Base-by-base conservation (phyloP, 2,113 vertebrate species). In the Triplophysa siluroides region DNA sequence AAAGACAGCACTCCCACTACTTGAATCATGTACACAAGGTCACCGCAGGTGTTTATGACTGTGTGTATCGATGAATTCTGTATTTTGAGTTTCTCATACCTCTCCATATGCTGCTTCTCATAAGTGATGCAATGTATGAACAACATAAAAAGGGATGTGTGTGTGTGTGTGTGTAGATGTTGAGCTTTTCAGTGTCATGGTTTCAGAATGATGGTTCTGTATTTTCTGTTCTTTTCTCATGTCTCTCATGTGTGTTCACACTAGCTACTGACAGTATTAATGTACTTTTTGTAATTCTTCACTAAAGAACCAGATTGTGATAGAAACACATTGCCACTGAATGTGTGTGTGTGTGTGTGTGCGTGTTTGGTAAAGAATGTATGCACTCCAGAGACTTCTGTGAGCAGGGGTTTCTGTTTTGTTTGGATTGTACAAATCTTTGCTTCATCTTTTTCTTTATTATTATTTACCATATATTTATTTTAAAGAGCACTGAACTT, bases 401-500 rank as follows among this genome's bases (percentile, higher is more conserved):
- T 66, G 81, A 71, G 47, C 52, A 64, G 41, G 62, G 38, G 23
- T 78, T 86, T 89, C 88, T 87, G 86, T 90, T 84, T 54, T 84
- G 84, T 89, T 90, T 92, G 87, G 90, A 91, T 90, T 86, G 89
- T 87, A 90, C 89, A 92, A 81, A 83, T 88, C 78, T 87, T 90
- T 90, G 88, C 90, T 89, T 90, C 85, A 83, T 88, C 87, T 86
- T 88, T 90, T 92, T 91, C 83, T 92, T 93, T 92, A 87, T 79
- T 90, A 87, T 91, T 84, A 88, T 86, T 90, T 76, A 76, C 89
- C 91, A 87, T 94, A 93, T 94, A 95, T 96, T 95, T 94, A 96
- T 96, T 96, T 92, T 91, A 89, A 93, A 92, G 83, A 86, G 89
- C 93, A 94, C 93, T 93, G 89, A 94, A 87, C 86, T 92, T 85